Evolutionary conservation across 2,113 vertebrate species (phyloP).

Genomic region (Rousettus leschenaultii): DNA sequence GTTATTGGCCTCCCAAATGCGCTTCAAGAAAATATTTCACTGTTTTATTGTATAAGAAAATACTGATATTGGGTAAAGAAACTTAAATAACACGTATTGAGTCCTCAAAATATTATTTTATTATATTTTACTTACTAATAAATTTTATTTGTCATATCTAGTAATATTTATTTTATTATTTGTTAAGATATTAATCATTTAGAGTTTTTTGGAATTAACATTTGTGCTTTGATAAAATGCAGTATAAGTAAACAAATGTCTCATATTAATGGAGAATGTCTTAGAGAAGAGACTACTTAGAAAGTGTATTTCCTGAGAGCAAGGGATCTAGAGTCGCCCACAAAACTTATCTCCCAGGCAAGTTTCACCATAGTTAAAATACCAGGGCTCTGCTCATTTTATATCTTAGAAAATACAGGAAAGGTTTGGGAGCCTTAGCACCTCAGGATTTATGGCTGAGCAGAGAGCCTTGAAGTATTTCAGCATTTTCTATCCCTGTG

Average conservation of each 20-base stretch:
- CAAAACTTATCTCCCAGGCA: neutral
- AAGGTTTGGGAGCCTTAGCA: neutral
- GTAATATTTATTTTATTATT: neutral
- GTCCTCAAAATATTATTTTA: neutral
- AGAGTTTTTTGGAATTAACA: neutral
- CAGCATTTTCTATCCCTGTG: neutral
- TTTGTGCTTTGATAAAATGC: neutral
- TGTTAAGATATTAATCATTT: neutral
- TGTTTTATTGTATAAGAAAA: neutral
- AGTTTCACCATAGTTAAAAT: neutral
- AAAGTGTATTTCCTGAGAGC: neutral
- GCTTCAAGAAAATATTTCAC: neutral
- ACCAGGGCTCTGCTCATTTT: neutral
- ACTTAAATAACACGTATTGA: constrained; percentile 23
- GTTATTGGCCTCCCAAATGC: neutral
- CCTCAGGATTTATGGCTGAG: neutral
- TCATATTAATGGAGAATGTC: neutral
- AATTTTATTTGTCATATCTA: neutral
- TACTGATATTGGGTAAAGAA: neutral
- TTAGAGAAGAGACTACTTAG: neutral
- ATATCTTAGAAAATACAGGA: neutral
- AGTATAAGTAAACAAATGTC: neutral
- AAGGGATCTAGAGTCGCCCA: neutral
- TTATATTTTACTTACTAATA: neutral
- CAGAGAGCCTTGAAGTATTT: neutral